A percentile compares a stretch with the other conserved stretches of the same genome.
Conservation (phyloP, 2,113 vertebrate species). For the Myrmecophaga tridactyla region DNA sequence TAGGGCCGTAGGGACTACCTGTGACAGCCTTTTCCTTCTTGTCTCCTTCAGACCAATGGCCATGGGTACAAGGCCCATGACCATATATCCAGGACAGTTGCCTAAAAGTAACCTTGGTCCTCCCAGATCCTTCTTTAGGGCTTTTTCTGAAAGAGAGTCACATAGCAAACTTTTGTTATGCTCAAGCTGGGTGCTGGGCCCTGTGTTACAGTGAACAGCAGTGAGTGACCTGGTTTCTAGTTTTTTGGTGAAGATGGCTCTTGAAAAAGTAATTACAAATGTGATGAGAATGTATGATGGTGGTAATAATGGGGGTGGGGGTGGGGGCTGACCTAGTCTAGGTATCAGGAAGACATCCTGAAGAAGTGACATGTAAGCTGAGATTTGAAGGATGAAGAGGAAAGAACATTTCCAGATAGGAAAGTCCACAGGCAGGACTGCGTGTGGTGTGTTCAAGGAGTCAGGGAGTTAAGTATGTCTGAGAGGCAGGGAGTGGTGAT, state of each 20-base stretch:
- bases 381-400: not conserved
- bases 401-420: not conserved
- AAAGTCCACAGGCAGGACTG: not conserved
- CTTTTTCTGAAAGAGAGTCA: not conserved
- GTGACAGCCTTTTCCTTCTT: not conserved
- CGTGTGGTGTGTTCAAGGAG: not conserved
- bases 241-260: not conserved
- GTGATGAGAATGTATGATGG: not conserved
- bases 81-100: not conserved
- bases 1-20: no score
- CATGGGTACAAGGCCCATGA: accelerated
- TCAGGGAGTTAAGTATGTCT: not conserved
- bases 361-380: not conserved
- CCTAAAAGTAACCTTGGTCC: not conserved
- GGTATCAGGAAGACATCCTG: not conserved
- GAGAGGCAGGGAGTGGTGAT: not conserved
- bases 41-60: not conserved
- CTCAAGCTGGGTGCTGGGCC: not conserved
- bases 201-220: not conserved
- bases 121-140: not conserved
- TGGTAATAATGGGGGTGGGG: not conserved
- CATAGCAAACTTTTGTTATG: not conserved
- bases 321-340: not conserved
- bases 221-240: not conserved
- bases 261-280: not conserved